Evolutionary conservation across 2,797 vertebrate genomes (phyloP), one percentile per base, ranked within the genome.

Genomic region (Pempheris klunzingeri): DNA sequence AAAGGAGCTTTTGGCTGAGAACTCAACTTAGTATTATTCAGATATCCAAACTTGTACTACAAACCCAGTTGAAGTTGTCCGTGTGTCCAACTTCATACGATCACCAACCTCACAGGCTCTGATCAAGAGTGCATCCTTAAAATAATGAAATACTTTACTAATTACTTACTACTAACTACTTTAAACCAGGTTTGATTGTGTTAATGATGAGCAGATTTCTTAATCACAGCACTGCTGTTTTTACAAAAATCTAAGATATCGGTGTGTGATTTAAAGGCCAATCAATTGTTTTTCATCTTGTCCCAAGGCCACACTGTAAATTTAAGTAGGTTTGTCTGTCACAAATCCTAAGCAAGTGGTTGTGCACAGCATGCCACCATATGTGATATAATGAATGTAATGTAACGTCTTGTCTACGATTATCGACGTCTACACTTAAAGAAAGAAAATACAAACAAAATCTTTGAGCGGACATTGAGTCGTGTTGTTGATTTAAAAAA

Each of bases 1-100:
- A 88, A 81, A 88, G 52, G 53, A 78, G 77, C 76, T 83, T 85
- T 77, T 72, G 77, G 71, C 74, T 80, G 32, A 80, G 26, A 69
- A 71, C 68, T 87, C 70, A 26, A 55, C 62, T 82, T 65, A 54
- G 74, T 72, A 58, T 68, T 84, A 81, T 83, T 86, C 62, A 75
- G 54, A 74, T 78, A 71, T 81, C 53, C 44, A 80, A 72, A 84
- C 70, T 81, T 38, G 44, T 64, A 50, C 65, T 74, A 47, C 28
- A 58, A 64, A 69, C 41, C 63, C 41, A 72, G 59, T 64, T 46
- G 28, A 46, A 73, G 70, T 62, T 82, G 43, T 34, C 64, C 41
- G 71, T 65, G 53, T 75, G 58, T 78, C 73, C 71, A 52, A 78
- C 60, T 50, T 63, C 22, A 64, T 60, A 49, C 55, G 71, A 24